A percentile compares a stretch with the other conserved stretches of the same genome.
Conservation (phyloP, 2,113 vertebrate genomes). For the Colaptes auratus region DNA sequence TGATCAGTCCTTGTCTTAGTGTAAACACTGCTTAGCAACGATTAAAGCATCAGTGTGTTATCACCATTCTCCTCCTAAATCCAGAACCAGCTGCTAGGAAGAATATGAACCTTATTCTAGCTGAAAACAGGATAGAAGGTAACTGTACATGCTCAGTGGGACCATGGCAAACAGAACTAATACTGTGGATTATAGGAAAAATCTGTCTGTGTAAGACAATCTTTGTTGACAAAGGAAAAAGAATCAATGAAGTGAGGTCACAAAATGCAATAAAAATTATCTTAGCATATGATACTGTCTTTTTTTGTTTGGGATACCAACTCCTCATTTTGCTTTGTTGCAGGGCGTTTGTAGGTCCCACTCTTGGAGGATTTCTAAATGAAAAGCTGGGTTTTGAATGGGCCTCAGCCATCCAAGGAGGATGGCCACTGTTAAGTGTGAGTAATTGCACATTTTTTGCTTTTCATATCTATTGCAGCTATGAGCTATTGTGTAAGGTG, state of each 20-base stretch:
- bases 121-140: neutral
- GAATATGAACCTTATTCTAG: neutral
- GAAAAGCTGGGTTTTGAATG: constrained; percentile 89
- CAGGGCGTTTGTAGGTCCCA: constrained; percentile 90
- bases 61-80: neutral
- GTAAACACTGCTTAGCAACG: neutral
- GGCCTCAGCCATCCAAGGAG: constrained; percentile 86
- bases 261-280: neutral
- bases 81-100: neutral
- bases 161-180: neutral
- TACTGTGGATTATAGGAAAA: neutral
- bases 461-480: neutral
- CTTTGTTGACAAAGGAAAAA: neutral
- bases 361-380: constrained; percentile 86
- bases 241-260: neutral
- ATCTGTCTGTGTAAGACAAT: neutral
- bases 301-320: neutral
- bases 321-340: neutral
- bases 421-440: constrained; percentile 82
- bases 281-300: neutral
- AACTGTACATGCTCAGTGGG: neutral
- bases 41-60: neutral
- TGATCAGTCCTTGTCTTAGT: too few species aligned
- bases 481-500: neutral
- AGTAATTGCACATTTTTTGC: constrained; percentile 59